Percentiles rank a stretch among this genome's conserved stretches.
Conservation (phyloP, 2,797 vertebrate species). For the Hozukius guyotensis region DNA sequence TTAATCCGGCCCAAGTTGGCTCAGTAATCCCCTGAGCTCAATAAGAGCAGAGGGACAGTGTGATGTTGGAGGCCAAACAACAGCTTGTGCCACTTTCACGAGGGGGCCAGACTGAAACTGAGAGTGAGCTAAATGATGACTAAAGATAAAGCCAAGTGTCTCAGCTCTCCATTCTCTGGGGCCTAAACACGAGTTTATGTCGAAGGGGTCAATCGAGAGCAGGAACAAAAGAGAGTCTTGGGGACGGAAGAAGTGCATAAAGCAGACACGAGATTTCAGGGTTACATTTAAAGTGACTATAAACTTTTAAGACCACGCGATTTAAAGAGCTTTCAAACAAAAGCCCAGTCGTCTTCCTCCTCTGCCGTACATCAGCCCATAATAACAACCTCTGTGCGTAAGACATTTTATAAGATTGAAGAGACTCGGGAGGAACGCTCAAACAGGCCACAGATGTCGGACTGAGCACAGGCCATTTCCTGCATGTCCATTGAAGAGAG, state of each 20-base stretch:
- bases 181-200: not conserved
- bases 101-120: slow-evolving; percentile 44
- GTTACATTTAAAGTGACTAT: not conserved
- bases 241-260: not conserved
- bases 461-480: slow-evolving; percentile 3
- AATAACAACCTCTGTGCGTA: slow-evolving; percentile 22
- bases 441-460: slow-evolving; percentile 4
- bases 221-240: not conserved
- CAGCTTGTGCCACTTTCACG: slow-evolving; percentile 59
- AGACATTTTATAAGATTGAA: slow-evolving; percentile 27
- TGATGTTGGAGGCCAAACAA: slow-evolving; percentile 52
- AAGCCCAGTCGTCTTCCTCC: slow-evolving; percentile 14
- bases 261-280: not conserved
- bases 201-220: slow-evolving; percentile 1
- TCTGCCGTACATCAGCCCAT: slow-evolving; percentile 7
- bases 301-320: slow-evolving; percentile 10
- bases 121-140: slow-evolving; percentile 36
- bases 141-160: slow-evolving; percentile 15
- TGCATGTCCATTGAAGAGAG: not conserved
- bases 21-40: slow-evolving; percentile 71
- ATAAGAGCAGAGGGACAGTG: slow-evolving; percentile 52
- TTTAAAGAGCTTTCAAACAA: slow-evolving; percentile 52
- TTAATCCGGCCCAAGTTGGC: slow-evolving; percentile 75
- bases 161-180: not conserved
- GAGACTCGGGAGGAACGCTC: slow-evolving; percentile 7